Evolutionary conservation across 2,888 invertebrate genomes (phyloP).

Genomic region (Drosophila sordidapex): DNA sequence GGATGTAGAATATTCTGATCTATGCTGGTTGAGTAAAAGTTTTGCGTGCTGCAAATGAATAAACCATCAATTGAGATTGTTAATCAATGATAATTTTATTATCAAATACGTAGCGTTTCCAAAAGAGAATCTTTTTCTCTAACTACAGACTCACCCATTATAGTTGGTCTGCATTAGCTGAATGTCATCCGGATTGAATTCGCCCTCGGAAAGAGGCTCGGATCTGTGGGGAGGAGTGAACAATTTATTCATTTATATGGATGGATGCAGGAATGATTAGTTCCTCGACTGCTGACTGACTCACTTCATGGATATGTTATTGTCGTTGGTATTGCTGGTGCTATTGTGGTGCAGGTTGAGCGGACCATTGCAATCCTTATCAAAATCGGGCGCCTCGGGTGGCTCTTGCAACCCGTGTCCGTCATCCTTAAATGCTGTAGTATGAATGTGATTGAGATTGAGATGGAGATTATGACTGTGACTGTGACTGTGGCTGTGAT

Average conservation of each 20-base stretch:
- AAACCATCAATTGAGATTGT: background rate
- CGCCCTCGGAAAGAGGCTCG: slow-evolving; percentile 83
- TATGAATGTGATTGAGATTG: slow-evolving; percentile 44
- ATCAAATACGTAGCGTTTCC: too few species aligned
- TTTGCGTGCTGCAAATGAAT: slow-evolving; percentile 76
- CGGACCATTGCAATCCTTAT: slow-evolving; percentile 81
- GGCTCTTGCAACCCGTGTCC: slow-evolving; percentile 61
- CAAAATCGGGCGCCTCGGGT: slow-evolving; percentile 59
- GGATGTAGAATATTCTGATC: slow-evolving; percentile 84
- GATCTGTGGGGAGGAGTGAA: slow-evolving; percentile 68
- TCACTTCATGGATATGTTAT: slow-evolving; percentile 82
- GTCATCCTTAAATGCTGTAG: slow-evolving; percentile 47
- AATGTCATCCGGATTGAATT: slow-evolving; percentile 84
- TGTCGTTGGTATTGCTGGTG: slow-evolving; percentile 64
- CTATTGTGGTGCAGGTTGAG: slow-evolving; percentile 75
- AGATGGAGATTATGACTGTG: slow-evolving; percentile 37
- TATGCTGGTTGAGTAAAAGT: slow-evolving; percentile 82
- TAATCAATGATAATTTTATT: background rate
- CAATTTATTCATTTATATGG: background rate
- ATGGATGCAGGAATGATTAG: background rate
- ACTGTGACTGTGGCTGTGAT: slow-evolving; percentile 31
- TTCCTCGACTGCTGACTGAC: slow-evolving; percentile 17
- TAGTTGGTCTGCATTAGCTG: slow-evolving; percentile 84
- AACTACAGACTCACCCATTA: slow-evolving; percentile 77
- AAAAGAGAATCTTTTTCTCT: too few species aligned